A percentile compares a stretch with the other conserved stretches of the same genome.
Conservation (phyloP, 2,888 invertebrate genomes). For the Chaitophorus viminalis region DNA sequence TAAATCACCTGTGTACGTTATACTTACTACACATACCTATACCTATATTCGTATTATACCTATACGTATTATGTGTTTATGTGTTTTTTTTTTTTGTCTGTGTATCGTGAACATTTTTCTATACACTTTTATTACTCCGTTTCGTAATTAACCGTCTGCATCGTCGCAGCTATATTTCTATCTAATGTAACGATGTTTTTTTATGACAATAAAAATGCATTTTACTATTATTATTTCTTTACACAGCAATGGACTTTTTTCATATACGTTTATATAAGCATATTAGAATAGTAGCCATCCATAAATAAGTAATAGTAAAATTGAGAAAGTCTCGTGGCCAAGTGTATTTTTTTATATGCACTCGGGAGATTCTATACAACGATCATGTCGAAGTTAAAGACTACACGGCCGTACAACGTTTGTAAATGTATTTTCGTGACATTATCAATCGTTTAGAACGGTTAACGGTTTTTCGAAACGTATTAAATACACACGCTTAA, state of each 20-base stretch:
- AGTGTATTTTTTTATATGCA: background rate
- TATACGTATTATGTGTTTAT: too few relatives aligned
- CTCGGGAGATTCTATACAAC: conserved; percentile 21
- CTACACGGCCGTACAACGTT: conserved; percentile 5
- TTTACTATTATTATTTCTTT: conserved; percentile 26
- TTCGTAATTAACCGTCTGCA: conserved; percentile 46
- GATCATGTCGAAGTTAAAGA: conserved; percentile 42
- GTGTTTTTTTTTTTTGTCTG: background rate
- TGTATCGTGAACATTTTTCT: conserved; percentile 30
- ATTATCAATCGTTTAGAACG: conserved; percentile 38
- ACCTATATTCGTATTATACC: background rate
- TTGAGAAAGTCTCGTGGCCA: conserved; percentile 37
- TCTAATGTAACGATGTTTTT: conserved; percentile 17
- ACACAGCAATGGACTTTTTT: conserved; percentile 33
- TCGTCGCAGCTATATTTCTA: background rate
- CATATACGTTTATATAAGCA: background rate
- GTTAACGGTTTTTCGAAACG: conserved; percentile 26
- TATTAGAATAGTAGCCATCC: background rate
- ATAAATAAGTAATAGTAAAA: conserved; percentile 35
- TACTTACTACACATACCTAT: background rate
- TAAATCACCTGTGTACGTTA: conserved; percentile 14
- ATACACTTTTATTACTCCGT: conserved; percentile 32
- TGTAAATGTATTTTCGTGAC: conserved; percentile 7
- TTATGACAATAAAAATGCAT: conserved; percentile 37
- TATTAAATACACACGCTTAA: background rate